Conservation (phyloP, 2,113 vertebrate species). For the Scytalopus superciliaris region DNA sequence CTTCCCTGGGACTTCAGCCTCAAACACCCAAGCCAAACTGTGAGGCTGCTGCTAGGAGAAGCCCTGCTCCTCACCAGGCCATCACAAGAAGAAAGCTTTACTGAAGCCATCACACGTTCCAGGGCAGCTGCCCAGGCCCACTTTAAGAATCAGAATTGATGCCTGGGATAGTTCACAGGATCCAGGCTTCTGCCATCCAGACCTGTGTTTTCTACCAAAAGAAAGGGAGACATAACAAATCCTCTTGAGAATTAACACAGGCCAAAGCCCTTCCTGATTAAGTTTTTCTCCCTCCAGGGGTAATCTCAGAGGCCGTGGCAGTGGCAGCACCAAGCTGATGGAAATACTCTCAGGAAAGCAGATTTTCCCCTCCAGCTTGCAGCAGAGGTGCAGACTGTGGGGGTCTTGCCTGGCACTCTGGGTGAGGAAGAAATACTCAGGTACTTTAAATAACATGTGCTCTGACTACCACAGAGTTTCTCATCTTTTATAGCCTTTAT, state of each 20-base stretch:
- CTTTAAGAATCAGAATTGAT: not conserved
- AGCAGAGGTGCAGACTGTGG: not conserved
- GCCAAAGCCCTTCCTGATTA: not conserved
- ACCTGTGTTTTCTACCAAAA: fast-evolving
- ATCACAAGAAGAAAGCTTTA: not conserved
- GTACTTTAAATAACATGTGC: not conserved
- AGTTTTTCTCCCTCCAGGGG: not conserved
- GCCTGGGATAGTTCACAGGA: not conserved
- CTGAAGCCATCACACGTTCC: not conserved
- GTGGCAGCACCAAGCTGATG: not conserved
- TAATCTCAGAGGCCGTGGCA: not conserved
- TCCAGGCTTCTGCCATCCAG: not conserved
- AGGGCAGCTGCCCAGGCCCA: not conserved
- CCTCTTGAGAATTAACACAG: not conserved
- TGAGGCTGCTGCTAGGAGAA: not conserved
- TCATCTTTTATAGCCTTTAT: not conserved
- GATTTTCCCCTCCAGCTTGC: not conserved
- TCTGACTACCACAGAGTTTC: not conserved
- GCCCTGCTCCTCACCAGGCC: not conserved
- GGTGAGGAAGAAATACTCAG: not conserved
- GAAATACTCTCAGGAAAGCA: not conserved
- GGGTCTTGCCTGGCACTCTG: not conserved
- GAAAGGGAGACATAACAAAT: not conserved
- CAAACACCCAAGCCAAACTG: not conserved
- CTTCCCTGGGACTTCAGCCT: not conserved